Conservation (phyloP, 2,888 invertebrate genomes). For the Rhopalosiphum nymphaeae region DNA sequence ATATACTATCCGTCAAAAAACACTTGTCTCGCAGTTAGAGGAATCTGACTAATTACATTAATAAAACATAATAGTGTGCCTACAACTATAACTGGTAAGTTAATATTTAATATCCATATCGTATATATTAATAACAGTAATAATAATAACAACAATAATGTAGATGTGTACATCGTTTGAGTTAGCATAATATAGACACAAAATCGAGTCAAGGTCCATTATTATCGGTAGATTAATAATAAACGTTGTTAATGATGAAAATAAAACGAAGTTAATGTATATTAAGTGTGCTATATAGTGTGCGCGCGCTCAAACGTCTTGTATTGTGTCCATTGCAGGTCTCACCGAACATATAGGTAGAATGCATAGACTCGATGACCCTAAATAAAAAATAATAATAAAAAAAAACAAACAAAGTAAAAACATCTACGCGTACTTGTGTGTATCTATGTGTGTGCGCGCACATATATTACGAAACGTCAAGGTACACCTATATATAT, state of each 20-base stretch:
- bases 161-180: background rate
- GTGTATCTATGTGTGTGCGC: background rate
- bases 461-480: background rate
- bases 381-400: slow-evolving; percentile 10
- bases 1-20: background rate
- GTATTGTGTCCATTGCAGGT: slow-evolving; percentile 7
- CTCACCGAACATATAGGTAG: background rate
- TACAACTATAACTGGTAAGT: background rate
- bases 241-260: slow-evolving; percentile 24
- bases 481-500: background rate
- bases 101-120: background rate
- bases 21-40: background rate
- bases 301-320: background rate
- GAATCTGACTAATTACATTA: background rate
- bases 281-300: background rate
- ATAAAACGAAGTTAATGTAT: slow-evolving; percentile 25
- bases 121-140: background rate
- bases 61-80: background rate
- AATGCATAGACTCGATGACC: slow-evolving; percentile 22
- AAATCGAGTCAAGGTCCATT: slow-evolving; percentile 23
- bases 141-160: background rate
- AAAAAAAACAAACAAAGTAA: slow-evolving; percentile 27
- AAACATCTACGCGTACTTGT: background rate
- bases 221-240: slow-evolving; percentile 23
- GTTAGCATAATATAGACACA: slow-evolving; percentile 1